These are phyloP conservation scores for Bradypus variegatus DNA, from an alignment of 2,797 vertebrate species.

Conservation along the genomic window DNA sequence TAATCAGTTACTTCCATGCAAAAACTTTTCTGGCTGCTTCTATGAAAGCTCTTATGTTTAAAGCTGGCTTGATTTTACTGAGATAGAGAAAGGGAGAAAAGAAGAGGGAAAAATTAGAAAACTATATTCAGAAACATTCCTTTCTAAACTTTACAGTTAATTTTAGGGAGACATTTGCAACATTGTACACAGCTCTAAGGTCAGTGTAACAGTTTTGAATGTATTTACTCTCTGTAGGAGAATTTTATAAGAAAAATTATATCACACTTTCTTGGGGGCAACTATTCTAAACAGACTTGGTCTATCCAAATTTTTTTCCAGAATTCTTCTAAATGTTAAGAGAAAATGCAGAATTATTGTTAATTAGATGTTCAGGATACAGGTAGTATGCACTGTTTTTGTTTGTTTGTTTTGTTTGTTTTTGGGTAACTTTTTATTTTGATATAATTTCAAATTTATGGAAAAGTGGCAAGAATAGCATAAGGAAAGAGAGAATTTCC, in stretches of 20 bases:
- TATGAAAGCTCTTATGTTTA: not conserved
- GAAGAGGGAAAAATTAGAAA: not conserved
- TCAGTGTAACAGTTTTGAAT: not conserved
- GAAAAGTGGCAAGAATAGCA: not conserved
- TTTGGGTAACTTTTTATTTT: slow-evolving; percentile 23
- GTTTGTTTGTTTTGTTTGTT: not conserved
- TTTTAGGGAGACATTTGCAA: not conserved
- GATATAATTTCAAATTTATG: slow-evolving; percentile 5
- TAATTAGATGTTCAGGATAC: not conserved
- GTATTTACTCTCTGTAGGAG: not conserved
- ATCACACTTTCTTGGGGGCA: not conserved
- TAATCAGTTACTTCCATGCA: not conserved
- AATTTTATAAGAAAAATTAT: slow-evolving; percentile 1
- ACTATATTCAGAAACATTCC: not conserved
- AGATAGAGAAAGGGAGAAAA: not conserved
- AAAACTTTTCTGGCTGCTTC: not conserved
- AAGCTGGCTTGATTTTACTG: slow-evolving; percentile 26
- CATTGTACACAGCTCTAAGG: not conserved
- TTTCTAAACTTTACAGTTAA: not conserved
- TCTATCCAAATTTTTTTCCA: not conserved
- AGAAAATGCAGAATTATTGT: not conserved
- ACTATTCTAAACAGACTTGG: not conserved
- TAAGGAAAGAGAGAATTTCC: not conserved
- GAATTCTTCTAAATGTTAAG: slow-evolving; percentile 15
- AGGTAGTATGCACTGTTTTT: not conserved